Conservation (phyloP, 2,797 vertebrate species). For the Aeoliscus strigatus region DNA sequence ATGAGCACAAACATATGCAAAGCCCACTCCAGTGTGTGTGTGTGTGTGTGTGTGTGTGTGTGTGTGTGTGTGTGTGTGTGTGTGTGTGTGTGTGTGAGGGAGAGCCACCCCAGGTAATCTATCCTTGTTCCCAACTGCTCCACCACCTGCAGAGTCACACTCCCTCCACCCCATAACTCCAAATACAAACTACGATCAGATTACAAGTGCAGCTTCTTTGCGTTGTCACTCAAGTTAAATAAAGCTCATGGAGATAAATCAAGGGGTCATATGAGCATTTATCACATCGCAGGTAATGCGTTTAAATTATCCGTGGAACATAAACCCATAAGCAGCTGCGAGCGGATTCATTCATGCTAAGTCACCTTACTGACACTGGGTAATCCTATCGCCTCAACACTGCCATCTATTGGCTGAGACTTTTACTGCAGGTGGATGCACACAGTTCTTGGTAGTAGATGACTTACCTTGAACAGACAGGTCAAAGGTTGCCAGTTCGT, state of each 20-base stretch:
- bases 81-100: constrained; percentile 1
- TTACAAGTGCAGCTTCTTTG: constrained; percentile 48
- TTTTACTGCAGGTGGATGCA: constrained; percentile 54
- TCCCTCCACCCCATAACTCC: constrained; percentile 5
- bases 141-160: constrained; percentile 28
- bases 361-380: constrained; percentile 34
- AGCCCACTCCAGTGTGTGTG: constrained; percentile 27
- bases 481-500: constrained; percentile 94
- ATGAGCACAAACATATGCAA: constrained; percentile 33
- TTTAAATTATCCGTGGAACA: constrained; percentile 51
- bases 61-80: background rate
- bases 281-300: constrained; percentile 38
- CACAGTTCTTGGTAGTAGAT: no score
- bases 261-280: constrained; percentile 46
- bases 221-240: constrained; percentile 53
- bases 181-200: constrained; percentile 44
- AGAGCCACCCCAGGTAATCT: constrained; percentile 38
- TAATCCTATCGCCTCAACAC: constrained; percentile 57
- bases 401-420: constrained; percentile 71
- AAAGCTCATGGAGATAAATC: constrained; percentile 31
- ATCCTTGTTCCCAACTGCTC: constrained; percentile 3
- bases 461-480: constrained; percentile 94
- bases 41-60: constrained; percentile 4
- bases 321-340: constrained; percentile 36
- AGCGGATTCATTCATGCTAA: constrained; percentile 50